A percentile compares a stretch with the other conserved stretches of the same genome.
phyloP scores from a whole-genome alignment of 2,113 vertebrate genomes.

The Takifugu flavidus region DNA sequence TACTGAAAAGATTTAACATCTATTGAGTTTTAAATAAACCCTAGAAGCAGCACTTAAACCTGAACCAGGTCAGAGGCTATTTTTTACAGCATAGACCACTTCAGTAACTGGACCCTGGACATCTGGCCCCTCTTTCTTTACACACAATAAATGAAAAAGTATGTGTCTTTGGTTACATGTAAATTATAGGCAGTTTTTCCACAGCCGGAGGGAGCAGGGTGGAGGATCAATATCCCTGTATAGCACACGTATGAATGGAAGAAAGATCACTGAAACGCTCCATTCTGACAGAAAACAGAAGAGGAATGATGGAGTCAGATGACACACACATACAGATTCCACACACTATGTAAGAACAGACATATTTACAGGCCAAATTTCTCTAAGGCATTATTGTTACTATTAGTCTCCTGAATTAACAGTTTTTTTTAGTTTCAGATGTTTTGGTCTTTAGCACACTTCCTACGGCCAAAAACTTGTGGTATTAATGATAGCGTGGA shows the following conservation, averaged over 20 bases:
- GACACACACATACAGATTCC: conserved; percentile 32
- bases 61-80: conserved; percentile 29
- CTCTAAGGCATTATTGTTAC: conserved; percentile 17
- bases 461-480: too few species aligned
- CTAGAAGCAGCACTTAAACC: conserved; percentile 10
- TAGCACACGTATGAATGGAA: conserved; percentile 64
- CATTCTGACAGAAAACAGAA: conserved; percentile 64
- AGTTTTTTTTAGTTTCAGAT: neutral
- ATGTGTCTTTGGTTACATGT: conserved; percentile 70
- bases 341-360: conserved; percentile 29
- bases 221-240: conserved; percentile 66
- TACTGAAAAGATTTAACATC: too few species aligned
- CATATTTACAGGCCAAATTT: conserved; percentile 41
- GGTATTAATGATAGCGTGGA: too few species aligned
- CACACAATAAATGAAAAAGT: conserved; percentile 70
- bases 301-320: conserved; percentile 57
- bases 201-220: conserved; percentile 46
- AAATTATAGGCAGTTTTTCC: conserved; percentile 70
- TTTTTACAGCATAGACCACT: conserved; percentile 29
- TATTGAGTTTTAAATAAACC: conserved; percentile 1
- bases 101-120: conserved; percentile 62
- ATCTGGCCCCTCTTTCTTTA: conserved; percentile 66
- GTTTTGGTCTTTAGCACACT: too few species aligned
- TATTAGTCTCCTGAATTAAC: neutral
- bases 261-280: conserved; percentile 55